Conservation (phyloP, 1,140 invertebrate species). For the Drosophila nebulosa region DNA sequence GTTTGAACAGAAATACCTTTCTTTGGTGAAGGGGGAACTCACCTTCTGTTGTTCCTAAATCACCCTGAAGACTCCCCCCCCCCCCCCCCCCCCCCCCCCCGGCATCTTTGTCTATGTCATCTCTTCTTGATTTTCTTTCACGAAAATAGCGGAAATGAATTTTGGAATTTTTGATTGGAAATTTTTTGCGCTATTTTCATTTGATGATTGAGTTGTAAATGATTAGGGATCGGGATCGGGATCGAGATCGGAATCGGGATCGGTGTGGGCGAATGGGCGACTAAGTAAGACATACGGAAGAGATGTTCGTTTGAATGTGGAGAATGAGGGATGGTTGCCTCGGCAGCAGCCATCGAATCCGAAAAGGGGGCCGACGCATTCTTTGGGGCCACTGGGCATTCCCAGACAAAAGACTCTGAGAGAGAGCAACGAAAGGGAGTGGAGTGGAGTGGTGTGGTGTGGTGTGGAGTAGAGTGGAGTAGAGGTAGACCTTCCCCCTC, state of each 20-base stretch:
- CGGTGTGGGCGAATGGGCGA: neutral
- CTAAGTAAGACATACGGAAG: constrained; percentile 4
- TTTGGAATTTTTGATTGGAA: constrained; percentile 37
- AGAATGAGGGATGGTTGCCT: neutral
- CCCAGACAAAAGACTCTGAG: constrained; percentile 47
- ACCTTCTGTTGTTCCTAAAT: constrained; percentile 39
- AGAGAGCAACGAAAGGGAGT: neutral
- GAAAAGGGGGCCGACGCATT: constrained; percentile 48
- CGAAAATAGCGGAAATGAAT: constrained; percentile 66
- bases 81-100: neutral
- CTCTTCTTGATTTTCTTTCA: constrained; percentile 31
- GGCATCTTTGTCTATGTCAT: neutral
- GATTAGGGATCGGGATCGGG: constrained; percentile 39
- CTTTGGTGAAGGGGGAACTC: neutral
- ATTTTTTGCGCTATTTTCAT: constrained; percentile 66
- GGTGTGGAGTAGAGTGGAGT: neutral
- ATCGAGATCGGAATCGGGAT: neutral
- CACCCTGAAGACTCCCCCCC: constrained; percentile 18
- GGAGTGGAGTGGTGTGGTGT: neutral
- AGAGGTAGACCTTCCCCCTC: too few species aligned
- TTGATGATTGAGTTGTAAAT: constrained; percentile 64
- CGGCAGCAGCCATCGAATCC: neutral
- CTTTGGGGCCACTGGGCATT: constrained; percentile 59
- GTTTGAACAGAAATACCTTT: neutral
- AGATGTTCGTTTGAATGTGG: neutral